Base-by-base conservation (phyloP, 2,797 vertebrate genomes). In the Champsocephalus gunnari region DNA sequence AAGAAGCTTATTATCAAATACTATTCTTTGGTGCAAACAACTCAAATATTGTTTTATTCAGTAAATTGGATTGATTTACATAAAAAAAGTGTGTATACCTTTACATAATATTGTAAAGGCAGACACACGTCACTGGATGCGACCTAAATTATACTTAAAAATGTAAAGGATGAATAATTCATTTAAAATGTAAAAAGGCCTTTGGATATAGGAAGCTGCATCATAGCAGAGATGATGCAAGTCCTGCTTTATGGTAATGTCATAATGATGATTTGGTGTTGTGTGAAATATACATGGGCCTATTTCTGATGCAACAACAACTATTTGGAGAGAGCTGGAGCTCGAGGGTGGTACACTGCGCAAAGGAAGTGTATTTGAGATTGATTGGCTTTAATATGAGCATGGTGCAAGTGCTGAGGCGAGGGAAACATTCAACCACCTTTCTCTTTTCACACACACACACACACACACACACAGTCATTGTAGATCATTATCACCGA, bases 321-420 rank as follows among this genome's bases (percentile, higher is more conserved):
- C 34, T 71, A 59, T 77, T 47, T 19, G 32, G 62, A 67, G 71
- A 59, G 62, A 70, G 21, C 17, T 21, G 2, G 49, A 43, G 76
- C 60, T 56, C 2, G 51, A 67, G 81, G 66, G 56, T 13, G 41
- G 9, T 77, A 45, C 57, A 67, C 48, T 44, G 60, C 64, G 51
- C 21, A 58, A 45, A 73, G 66, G 14, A 47, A 66, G 28, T 58
- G 56, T 61, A 44, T 45, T 9, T 28, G 75, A 82, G 82, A 88
- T 89, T 58, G 24, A 86, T 86, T 59, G 58, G 66, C 65, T 73
- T 80, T 83, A 88, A 87, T 85, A 79, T 73, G 81, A 85, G 83
- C 80, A 82, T 32, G 68, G 81, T 77, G 82, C 66, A 74, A 73
- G 66, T 67, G 65, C 64, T 55, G 79, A 87, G 74, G 63, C 58